Evolutionary conservation across 2,888 invertebrate species (phyloP), one percentile per base, ranked within the genome.

Genomic region (Lydus trimaculatus): DNA sequence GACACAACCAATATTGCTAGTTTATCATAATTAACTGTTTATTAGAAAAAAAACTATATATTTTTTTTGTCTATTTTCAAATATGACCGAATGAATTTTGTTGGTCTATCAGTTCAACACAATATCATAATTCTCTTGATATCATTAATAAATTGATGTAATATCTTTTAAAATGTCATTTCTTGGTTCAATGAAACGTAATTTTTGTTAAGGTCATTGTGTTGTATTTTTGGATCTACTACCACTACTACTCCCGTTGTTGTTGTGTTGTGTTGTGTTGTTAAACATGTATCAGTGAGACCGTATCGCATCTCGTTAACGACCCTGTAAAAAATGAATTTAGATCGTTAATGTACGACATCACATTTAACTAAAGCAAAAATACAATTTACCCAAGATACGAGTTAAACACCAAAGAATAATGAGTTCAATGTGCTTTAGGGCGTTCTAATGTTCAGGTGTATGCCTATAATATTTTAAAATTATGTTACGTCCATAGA

Each of bases 201-300:
- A 70, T 70, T 67, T 67, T 43, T 59, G 70, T 67, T 70, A 67
- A 62, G 70, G 70, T 69, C 69, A 62, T 65, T 69, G 59, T 56
- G 17, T 43, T n/a, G 60, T 63, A 63, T 59, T 67, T 61, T 67
- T 60, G 67, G 61, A n/a, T 11, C 25, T 31, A 25, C 25, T 48
- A 48, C 48, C 4, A 48, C 20, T 17, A 20, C 20, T 43, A 43
- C n/a, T 17, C 8, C n/a, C n/a, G n/a, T 3, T 43, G 11, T 7
- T 43, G 11, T 13, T 43, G 11, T 43, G 43, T 17, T 17, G 43
- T 43, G 2, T n/a, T n/a, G n/a, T 39, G 33, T 33, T 33, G 33
- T 33, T 8, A 33, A 11, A 39, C n/a, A 48, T 48, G 48, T 48
- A 48, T 48, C 48, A 48, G 20, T 2, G 48, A 48, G 48, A 48